Percentiles rank a stretch among this genome's conserved stretches.
phyloP scores from a whole-genome alignment of 2,113 vertebrate species.

The Haliaeetus leucogaster region DNA sequence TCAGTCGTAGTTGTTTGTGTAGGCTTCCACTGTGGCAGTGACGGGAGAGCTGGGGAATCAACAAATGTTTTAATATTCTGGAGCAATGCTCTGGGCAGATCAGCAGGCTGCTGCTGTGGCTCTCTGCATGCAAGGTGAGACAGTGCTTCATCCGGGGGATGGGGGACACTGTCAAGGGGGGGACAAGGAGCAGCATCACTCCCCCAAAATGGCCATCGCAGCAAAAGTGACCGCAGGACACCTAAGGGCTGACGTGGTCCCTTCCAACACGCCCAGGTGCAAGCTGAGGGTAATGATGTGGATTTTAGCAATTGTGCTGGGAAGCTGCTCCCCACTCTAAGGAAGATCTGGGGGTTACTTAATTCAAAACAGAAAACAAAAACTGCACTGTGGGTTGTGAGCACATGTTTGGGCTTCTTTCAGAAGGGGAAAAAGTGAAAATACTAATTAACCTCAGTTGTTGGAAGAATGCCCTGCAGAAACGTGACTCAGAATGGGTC shows the following conservation, averaged over 20 bases:
- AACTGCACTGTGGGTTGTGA: constrained; percentile 31
- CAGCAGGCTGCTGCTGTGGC: background rate
- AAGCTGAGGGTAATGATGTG: background rate
- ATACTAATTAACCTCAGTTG: constrained; percentile 87
- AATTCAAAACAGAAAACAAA: constrained; percentile 33
- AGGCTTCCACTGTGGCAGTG: background rate
- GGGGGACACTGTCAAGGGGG: fast-evolving
- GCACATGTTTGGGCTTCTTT: constrained; percentile 26
- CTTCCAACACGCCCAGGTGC: fast-evolving
- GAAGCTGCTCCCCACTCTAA: constrained; percentile 14
- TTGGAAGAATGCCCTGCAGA: constrained; percentile 76
- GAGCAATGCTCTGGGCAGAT: background rate
- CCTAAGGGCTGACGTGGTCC: fast-evolving
- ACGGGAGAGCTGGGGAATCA: background rate
- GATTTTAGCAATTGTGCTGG: background rate
- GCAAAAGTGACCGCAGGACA: background rate
- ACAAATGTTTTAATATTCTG: fast-evolving
- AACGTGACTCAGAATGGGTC: constrained; percentile 68
- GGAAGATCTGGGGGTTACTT: constrained; percentile 27
- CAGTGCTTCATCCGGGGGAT: fast-evolving
- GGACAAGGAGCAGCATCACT: background rate
- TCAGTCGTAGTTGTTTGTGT: fast-evolving
- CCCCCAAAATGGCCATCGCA: background rate
- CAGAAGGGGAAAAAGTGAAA: constrained; percentile 75
- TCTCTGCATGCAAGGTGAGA: fast-evolving